Evolutionary conservation across 2,113 vertebrate species (phyloP).

Genomic region (Ictalurus punctatus): DNA sequence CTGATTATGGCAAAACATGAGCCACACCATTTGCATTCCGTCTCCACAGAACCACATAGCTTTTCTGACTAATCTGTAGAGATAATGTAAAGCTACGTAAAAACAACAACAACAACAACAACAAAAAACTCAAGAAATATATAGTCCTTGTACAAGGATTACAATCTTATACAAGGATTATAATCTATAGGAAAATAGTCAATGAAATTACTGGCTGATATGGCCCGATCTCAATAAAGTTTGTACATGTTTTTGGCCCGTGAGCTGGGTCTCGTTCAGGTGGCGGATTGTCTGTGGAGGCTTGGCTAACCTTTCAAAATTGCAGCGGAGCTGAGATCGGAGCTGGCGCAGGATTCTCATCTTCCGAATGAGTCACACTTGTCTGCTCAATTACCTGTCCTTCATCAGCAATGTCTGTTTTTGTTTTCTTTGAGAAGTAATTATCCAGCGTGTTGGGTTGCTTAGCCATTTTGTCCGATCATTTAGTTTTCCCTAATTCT

Average conservation of each 20-base stretch:
- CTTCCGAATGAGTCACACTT: neutral
- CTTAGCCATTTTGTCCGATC: neutral
- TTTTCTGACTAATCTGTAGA: neutral
- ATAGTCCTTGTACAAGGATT: neutral
- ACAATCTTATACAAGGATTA: neutral
- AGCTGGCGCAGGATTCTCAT: no score
- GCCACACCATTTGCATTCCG: conserved; percentile 8
- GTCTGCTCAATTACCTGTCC: neutral
- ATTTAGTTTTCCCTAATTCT: neutral
- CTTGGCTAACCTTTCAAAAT: neutral
- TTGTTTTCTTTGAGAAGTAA: neutral
- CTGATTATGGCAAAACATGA: conserved; percentile 6
- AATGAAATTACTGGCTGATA: no score
- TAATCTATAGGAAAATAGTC: neutral
- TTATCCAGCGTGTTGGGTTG: neutral
- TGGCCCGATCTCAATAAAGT: no score
- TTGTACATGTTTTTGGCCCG: no score
- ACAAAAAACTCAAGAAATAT: neutral
- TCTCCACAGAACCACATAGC: neutral
- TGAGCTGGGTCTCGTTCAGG: no score
- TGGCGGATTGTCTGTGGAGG: no score
- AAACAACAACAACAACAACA: neutral
- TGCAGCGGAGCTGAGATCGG: no score
- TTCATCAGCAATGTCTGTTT: neutral
- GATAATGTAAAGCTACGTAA: neutral